These are phyloP conservation scores for Microctenopoma stevenorrisi DNA, from an alignment of 2,797 vertebrate species.

Conservation along the genomic window DNA sequence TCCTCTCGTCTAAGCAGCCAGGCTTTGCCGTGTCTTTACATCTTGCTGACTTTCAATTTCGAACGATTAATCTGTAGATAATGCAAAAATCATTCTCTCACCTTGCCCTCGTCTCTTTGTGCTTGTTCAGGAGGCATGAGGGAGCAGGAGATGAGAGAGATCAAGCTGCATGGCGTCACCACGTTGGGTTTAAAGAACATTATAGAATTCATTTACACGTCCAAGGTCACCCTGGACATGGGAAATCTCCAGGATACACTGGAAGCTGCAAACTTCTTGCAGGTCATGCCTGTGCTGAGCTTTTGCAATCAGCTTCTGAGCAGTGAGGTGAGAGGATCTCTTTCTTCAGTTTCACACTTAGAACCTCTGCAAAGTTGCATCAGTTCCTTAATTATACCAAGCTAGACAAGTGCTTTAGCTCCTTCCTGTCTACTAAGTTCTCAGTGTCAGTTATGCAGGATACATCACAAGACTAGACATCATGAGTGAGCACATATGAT, in stretches of 20 bases:
- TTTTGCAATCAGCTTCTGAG: conserved; percentile 88
- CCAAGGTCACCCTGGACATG: conserved; percentile 81
- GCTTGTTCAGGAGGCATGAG: conserved; percentile 83
- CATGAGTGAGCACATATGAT: no score
- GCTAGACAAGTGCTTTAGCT: background rate
- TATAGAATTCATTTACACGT: conserved; percentile 87
- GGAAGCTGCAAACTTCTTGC: conserved; percentile 87
- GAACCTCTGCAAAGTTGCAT: background rate
- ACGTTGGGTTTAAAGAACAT: conserved; percentile 84
- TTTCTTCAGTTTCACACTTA: background rate
- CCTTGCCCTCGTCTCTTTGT: conserved; percentile 37
- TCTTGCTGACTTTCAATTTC: conserved; percentile 21
- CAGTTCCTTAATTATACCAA: background rate
- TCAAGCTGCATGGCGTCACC: conserved; percentile 87
- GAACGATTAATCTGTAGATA: conserved; percentile 13
- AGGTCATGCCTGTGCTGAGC: conserved; percentile 84
- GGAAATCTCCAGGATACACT: conserved; percentile 85
- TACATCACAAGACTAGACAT: no score
- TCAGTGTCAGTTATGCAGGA: background rate
- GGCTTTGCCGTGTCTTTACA: conserved; percentile 3
- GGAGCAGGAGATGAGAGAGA: conserved; percentile 85
- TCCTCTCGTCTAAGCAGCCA: background rate
- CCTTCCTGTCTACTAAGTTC: background rate
- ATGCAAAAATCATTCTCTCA: conserved; percentile 29
- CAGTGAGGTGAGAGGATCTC: conserved; percentile 79